Conservation (phyloP, 1,140 invertebrate genomes). For the Archivesica marissinica region DNA sequence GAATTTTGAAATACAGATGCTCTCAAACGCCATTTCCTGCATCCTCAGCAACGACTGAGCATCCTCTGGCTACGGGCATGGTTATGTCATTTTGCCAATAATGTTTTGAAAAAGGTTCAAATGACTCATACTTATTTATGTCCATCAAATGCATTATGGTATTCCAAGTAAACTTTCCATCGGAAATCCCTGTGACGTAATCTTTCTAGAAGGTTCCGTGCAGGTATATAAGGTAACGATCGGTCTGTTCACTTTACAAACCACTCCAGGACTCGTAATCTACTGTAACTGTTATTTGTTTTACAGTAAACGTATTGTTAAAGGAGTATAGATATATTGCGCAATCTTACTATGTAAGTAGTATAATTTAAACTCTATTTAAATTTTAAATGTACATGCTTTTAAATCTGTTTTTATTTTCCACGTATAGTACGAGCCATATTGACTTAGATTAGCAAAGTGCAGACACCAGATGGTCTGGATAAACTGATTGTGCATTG, state of each 20-base stretch:
- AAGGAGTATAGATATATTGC: not conserved
- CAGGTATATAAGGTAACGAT: not conserved
- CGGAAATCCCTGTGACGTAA: not conserved
- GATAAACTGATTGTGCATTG: too few relatives aligned
- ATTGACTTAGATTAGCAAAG: too few relatives aligned
- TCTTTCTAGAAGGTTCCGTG: not conserved
- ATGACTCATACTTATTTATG: conserved; percentile 48
- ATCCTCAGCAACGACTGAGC: too few relatives aligned
- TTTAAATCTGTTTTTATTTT: too few relatives aligned
- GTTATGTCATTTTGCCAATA: too few relatives aligned
- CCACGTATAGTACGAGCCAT: too few relatives aligned
- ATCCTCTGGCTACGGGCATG: too few relatives aligned
- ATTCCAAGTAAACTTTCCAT: not conserved
- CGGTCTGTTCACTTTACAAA: not conserved
- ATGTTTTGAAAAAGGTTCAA: too few relatives aligned
- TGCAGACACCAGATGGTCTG: too few relatives aligned
- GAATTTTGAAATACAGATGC: too few relatives aligned
- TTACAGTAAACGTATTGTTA: not conserved
- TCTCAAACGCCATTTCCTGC: too few relatives aligned
- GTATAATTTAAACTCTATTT: not conserved
- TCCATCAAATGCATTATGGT: not conserved
- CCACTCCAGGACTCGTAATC: not conserved
- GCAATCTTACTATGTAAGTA: not conserved
- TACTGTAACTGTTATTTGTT: not conserved
- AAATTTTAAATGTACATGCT: not conserved